Conservation (phyloP, 2,888 invertebrate species). For the Geophilus truncorum region DNA sequence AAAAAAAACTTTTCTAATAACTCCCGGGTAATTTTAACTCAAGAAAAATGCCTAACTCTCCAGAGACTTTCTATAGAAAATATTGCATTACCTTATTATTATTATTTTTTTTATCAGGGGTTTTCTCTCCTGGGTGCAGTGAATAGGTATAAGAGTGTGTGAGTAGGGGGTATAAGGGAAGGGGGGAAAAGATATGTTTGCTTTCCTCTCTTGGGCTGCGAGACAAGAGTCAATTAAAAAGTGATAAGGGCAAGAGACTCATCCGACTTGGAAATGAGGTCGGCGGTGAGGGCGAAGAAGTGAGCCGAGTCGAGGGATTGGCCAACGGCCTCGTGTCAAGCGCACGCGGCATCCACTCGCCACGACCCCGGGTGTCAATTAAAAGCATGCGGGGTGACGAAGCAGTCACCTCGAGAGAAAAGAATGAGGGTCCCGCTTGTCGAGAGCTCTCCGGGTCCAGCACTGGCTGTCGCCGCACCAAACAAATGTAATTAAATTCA, state of each 20-base stretch:
- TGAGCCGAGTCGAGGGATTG: neutral
- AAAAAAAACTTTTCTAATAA: too few species aligned
- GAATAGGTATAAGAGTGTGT: too few species aligned
- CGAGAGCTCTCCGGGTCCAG: constrained; percentile 10
- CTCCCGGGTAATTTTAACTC: too few species aligned
- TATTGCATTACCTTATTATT: neutral
- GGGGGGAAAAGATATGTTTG: neutral
- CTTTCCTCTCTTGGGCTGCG: neutral
- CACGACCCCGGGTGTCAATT: constrained; percentile 16
- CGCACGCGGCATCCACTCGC: constrained; percentile 11
- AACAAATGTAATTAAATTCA: constrained; percentile 20
- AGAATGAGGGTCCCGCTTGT: neutral
- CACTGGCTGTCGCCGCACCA: constrained; percentile 5
- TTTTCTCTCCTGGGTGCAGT: neutral
- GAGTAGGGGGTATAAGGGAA: neutral
- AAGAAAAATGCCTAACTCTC: neutral
- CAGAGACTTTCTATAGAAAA: neutral
- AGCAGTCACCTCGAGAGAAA: constrained; percentile 1
- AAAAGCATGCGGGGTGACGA: neutral
- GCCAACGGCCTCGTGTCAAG: constrained; percentile 12
- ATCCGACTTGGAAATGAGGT: constrained; percentile 18
- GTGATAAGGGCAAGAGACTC: constrained; percentile 16
- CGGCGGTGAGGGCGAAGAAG: neutral
- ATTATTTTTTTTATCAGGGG: neutral
- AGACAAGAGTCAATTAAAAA: constrained; percentile 20